Percentiles rank a stretch among this genome's conserved stretches.
These are phyloP conservation scores for Chrysocyon brachyurus DNA, from an alignment of 2,797 vertebrate species.

Conservation along the genomic window DNA sequence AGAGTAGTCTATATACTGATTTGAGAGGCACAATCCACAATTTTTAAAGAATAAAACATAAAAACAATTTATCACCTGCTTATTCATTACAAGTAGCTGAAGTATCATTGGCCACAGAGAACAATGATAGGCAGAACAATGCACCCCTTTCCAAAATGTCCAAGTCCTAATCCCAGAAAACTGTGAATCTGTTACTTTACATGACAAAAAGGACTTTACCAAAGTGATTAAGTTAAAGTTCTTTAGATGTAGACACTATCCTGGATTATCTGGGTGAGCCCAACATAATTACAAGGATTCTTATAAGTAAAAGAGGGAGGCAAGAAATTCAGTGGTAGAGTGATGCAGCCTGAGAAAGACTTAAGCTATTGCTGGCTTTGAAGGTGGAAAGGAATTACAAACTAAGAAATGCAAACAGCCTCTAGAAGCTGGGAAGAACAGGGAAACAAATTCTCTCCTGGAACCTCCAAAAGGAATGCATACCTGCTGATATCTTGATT, in stretches of 20 bases:
- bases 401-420: neutral
- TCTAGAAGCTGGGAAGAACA: neutral
- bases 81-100: slow-evolving; percentile 9
- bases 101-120: neutral
- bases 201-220: neutral
- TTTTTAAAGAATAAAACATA: slow-evolving; percentile 19
- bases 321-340: neutral
- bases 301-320: slow-evolving; percentile 3
- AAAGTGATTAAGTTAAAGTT: neutral
- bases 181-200: neutral
- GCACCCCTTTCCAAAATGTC: neutral
- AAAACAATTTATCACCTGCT: neutral
- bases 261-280: neutral
- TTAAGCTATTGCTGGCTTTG: neutral
- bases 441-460: neutral
- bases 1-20: neutral
- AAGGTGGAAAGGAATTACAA: neutral
- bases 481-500: neutral
- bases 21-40: neutral
- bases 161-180: neutral
- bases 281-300: neutral
- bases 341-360: neutral
- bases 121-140: neutral
- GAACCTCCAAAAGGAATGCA: neutral
- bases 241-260: neutral